Evolutionary conservation across 1,140 invertebrate genomes (phyloP).

Genomic region (Calliopsis andreniformis): DNA sequence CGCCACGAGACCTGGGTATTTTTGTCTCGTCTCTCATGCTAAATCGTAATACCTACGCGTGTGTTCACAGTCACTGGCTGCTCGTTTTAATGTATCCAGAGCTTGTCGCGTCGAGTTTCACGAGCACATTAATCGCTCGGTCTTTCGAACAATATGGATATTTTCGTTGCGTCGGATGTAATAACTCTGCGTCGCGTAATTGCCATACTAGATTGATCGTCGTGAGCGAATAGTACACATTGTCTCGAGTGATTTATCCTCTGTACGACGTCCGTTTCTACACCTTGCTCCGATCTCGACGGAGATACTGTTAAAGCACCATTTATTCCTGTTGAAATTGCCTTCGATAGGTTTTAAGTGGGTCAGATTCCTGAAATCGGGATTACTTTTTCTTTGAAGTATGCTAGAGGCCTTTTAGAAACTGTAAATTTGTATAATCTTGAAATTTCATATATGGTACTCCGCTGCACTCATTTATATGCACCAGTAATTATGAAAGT

Average conservation of each 20-base stretch:
- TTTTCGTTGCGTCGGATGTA: background rate
- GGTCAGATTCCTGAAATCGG: slow-evolving; percentile 8
- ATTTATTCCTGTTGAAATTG: slow-evolving; percentile 29
- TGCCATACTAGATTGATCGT: slow-evolving; percentile 19
- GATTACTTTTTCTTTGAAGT: slow-evolving; percentile 25
- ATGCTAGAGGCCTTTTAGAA: no score
- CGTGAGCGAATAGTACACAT: background rate
- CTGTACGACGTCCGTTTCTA: slow-evolving; percentile 29
- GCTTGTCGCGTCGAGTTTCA: slow-evolving; percentile 35
- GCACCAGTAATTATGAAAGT: no score
- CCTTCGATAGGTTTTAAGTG: background rate
- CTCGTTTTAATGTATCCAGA: background rate
- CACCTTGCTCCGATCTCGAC: slow-evolving; percentile 26
- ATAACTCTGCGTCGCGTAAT: slow-evolving; percentile 16
- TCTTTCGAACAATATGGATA: slow-evolving; percentile 29
- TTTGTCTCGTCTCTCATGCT: slow-evolving; percentile 27
- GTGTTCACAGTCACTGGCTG: slow-evolving; percentile 6
- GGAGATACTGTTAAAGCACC: slow-evolving; percentile 40
- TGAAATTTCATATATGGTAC: no score
- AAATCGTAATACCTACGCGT: slow-evolving; percentile 34
- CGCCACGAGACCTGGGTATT: slow-evolving; percentile 13
- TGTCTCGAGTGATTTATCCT: slow-evolving; percentile 26
- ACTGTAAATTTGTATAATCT: background rate
- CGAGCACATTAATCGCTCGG: slow-evolving; percentile 5
- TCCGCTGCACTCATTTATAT: no score